phyloP scores from a whole-genome alignment of 2,113 vertebrate genomes.

The Camelus dromedarius region DNA sequence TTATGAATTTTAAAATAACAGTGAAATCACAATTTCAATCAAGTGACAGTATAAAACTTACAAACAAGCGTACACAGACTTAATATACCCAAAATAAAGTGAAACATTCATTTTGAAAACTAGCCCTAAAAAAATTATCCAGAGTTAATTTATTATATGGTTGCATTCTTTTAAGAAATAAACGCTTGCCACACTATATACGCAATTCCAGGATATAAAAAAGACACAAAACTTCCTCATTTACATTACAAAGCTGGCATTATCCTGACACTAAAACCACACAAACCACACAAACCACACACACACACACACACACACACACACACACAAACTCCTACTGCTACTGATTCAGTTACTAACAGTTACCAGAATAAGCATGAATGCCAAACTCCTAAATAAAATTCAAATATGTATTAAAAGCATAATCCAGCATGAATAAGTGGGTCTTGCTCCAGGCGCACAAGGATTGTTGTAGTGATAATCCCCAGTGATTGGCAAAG shows the following conservation, averaged over 20 bases:
- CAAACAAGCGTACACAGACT: neutral
- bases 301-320: neutral
- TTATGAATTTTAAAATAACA: slow-evolving; percentile 8
- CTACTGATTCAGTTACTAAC: neutral
- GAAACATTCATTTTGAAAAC: neutral
- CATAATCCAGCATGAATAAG: neutral
- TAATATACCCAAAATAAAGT: slow-evolving; percentile 18
- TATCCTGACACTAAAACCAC: slow-evolving; percentile 20
- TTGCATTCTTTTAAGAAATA: slow-evolving; percentile 44
- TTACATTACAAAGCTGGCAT: slow-evolving; percentile 37
- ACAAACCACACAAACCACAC: neutral
- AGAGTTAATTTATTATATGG: neutral
- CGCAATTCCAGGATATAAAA: slow-evolving; percentile 31
- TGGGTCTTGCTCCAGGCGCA: neutral
- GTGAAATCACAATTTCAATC: neutral
- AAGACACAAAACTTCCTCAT: slow-evolving; percentile 37
- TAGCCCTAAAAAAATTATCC: neutral
- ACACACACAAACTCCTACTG: neutral
- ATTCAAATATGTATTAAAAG: slow-evolving; percentile 14
- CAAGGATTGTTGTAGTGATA: neutral
- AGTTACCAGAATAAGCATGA: slow-evolving; percentile 13
- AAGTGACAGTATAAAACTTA: neutral
- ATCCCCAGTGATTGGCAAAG: neutral
- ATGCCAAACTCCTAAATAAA: slow-evolving; percentile 30
- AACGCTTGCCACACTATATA: neutral